Base-by-base conservation (phyloP, 2,888 invertebrate species). In the Drepana falcataria region DNA sequence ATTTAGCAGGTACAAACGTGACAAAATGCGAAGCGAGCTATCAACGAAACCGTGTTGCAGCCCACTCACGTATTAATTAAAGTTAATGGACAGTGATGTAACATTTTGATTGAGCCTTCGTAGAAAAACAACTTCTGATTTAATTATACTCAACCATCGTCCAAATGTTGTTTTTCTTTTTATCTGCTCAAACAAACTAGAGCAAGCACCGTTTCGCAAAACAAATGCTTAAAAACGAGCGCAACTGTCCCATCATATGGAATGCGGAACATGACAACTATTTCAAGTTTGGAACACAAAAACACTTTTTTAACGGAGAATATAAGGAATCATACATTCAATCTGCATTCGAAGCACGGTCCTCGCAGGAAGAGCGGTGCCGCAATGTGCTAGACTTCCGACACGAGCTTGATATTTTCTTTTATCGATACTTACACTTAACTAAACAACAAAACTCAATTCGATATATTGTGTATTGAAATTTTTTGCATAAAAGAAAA, bases 351-450 rank as follows among this genome's bases (percentile, higher is more conserved):
- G 69, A 69, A 64, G 59, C 83, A 77, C 79, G 79, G 60, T 54
- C 60, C 59, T 58, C 61, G 65, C 75, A 79, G 84, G 87, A 85
- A 85, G 82, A 85, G 84, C 81, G 83, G 85, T 83, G 75, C 82
- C 83, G 79, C 83, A 84, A 78, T 78, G 80, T 85, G 83, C 77
- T 72, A 70, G 76, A 79, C 82, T 85, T 86, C 83, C 85, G 82
- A 83, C 64, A 81, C 73, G 67, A 81, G 78, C 79, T 77, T 78
- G 76, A 83, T 84, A 83, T 85, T 83, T 51, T 82, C 76, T 81
- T 81, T 84, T 85, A 85, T 83, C 80, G 77, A 75, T 73, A 75
- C 65, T 68, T 7, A 44, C 6, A 9, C 44, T 44, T 37, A 37
- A 3, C 37, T 37, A 5, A 3, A 4, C 3, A 37, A 37, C 37